Evolutionary conservation across 1,140 invertebrate species (phyloP).

Genomic region (Atta texana): DNA sequence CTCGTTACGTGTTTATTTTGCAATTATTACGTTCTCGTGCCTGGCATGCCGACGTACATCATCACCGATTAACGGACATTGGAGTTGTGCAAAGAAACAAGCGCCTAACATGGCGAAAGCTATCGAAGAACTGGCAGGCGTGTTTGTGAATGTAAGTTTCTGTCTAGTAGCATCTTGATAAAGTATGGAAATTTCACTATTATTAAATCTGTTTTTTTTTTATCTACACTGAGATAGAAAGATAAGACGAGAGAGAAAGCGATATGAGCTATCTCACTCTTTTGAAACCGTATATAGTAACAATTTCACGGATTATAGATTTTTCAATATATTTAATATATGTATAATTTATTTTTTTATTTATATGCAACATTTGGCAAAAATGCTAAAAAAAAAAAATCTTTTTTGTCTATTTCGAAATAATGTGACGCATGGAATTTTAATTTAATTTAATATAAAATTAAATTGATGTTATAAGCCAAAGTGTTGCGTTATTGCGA

Average conservation of each 20-base stretch:
- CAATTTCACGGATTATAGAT: neutral
- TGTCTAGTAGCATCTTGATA: conserved; percentile 8
- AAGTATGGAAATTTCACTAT: neutral
- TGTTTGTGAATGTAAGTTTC: conserved; percentile 10
- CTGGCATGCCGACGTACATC: conserved; percentile 35
- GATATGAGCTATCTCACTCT: too few species aligned
- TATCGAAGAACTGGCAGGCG: neutral
- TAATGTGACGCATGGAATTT: neutral
- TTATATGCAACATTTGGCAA: neutral
- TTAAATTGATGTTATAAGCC: neutral
- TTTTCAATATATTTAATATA: neutral
- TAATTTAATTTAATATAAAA: neutral
- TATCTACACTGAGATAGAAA: neutral
- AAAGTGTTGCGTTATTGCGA: neutral
- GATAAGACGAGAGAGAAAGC: too few species aligned
- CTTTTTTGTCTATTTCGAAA: neutral
- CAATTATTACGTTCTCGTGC: conserved; percentile 58
- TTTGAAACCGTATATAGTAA: too few species aligned
- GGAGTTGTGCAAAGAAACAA: conserved; percentile 42
- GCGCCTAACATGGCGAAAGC: conserved; percentile 16
- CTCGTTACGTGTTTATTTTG: conserved; percentile 60
- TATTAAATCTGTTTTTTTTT: neutral
- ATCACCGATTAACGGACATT: conserved; percentile 42
- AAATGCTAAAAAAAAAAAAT: too few species aligned
- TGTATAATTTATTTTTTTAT: neutral